A percentile compares a stretch with the other conserved stretches of the same genome.
These are phyloP conservation scores for Epicauta chinensis DNA, from an alignment of 1,140 invertebrate genomes.

Conservation along the genomic window DNA sequence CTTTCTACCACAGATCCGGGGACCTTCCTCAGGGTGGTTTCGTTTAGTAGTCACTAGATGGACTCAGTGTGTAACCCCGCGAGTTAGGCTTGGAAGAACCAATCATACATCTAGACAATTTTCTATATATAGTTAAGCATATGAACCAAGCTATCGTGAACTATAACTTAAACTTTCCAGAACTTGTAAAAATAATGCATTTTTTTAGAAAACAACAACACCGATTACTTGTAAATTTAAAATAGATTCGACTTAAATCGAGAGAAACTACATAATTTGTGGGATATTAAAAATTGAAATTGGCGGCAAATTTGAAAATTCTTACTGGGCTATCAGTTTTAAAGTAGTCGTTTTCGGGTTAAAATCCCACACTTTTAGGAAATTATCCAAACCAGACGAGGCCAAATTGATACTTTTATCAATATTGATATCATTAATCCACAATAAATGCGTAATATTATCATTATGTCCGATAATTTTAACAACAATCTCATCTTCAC, in stretches of 20 bases:
- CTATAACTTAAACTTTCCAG: too few species aligned
- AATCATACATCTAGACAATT: constrained; percentile 3
- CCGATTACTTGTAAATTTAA: too few species aligned
- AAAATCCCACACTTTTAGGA: constrained; percentile 36
- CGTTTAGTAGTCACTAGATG: background rate
- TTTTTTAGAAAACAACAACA: too few species aligned
- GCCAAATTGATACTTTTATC: constrained; percentile 29
- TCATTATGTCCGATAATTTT: constrained; percentile 32
- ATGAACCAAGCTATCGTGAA: background rate
- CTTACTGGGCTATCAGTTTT: constrained; percentile 30
- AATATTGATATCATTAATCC: constrained; percentile 32
- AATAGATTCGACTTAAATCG: too few species aligned
- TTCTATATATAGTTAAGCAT: background rate
- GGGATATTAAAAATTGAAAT: background rate
- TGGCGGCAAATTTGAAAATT: constrained; percentile 5
- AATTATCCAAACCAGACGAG: constrained; percentile 36
- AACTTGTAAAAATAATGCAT: too few species aligned
- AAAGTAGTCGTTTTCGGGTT: constrained; percentile 19
- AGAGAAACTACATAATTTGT: background rate
- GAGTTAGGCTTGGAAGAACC: constrained; percentile 11
- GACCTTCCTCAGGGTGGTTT: constrained; percentile 17
- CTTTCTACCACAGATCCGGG: constrained; percentile 21
- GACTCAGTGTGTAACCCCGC: constrained; percentile 16
- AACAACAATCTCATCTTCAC: constrained; percentile 28
- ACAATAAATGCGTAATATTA: constrained; percentile 32